A percentile compares a stretch with the other conserved stretches of the same genome.
phyloP scores from a whole-genome alignment of 2,888 invertebrate species.

The Cryptocephalus moraei region DNA sequence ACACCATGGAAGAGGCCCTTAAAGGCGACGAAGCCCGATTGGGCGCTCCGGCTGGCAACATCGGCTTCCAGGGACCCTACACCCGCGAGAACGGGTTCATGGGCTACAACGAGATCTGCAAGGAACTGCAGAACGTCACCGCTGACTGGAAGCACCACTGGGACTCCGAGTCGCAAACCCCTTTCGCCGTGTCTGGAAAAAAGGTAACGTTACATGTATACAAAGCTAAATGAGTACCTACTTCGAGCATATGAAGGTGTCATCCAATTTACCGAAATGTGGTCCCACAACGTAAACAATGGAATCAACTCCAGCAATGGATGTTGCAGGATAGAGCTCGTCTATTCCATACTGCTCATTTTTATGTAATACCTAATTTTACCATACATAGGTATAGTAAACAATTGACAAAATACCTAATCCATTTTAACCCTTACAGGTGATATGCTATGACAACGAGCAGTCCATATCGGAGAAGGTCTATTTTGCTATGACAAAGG shows the following conservation, averaged over 20 bases:
- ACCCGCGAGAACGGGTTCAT: constrained; percentile 74
- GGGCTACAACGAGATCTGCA: constrained; percentile 81
- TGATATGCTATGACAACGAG: constrained; percentile 64
- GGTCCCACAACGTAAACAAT: no score
- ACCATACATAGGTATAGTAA: no score
- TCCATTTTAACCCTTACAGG: no score
- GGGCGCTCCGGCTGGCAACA: constrained; percentile 44
- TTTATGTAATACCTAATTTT: no score
- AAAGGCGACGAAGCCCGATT: constrained; percentile 35
- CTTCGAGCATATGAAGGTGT: no score
- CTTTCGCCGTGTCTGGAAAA: constrained; percentile 50
- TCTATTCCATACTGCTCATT: no score
- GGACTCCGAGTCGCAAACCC: constrained; percentile 57
- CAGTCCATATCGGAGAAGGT: constrained; percentile 68
- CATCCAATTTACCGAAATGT: no score
- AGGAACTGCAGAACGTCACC: constrained; percentile 47
- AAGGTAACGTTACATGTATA: constrained; percentile 36
- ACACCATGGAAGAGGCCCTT: constrained; percentile 43
- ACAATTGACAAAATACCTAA: no score
- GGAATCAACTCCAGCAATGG: no score
- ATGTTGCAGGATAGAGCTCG: no score
- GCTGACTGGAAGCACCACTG: constrained; percentile 58
- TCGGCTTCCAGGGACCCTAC: constrained; percentile 67
- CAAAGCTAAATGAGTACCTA: no score
- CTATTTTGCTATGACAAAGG: constrained; percentile 49